Conservation (phyloP, 2,797 vertebrate species). For the Tadarida brasiliensis region DNA sequence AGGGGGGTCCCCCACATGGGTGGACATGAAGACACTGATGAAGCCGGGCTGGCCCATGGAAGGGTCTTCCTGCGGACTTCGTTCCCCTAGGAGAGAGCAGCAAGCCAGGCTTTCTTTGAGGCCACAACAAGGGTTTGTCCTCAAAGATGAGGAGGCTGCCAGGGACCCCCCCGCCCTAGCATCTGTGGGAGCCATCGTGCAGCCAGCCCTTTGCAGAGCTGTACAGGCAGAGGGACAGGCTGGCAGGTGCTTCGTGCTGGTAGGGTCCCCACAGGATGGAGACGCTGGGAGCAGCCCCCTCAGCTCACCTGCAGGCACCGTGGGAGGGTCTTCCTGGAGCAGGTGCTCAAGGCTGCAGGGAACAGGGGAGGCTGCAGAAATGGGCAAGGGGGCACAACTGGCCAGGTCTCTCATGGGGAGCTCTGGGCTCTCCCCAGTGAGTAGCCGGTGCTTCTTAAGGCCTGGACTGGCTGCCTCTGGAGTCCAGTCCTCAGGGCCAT, state of each 20-base stretch:
- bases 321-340: neutral
- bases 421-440: neutral
- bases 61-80: neutral
- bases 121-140: neutral
- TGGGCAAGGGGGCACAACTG: rapidly evolving
- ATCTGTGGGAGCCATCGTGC: neutral
- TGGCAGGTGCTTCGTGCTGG: neutral
- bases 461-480: neutral
- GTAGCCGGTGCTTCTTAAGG: neutral
- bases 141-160: rapidly evolving
- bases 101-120: neutral
- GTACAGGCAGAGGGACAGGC: neutral
- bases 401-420: rapidly evolving
- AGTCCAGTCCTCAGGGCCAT: rapidly evolving
- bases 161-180: rapidly evolving
- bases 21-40: rapidly evolving
- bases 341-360: rapidly evolving
- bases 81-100: neutral
- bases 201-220: rapidly evolving
- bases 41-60: rapidly evolving
- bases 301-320: neutral
- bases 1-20: rapidly evolving
- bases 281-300: neutral
- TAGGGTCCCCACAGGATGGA: rapidly evolving
- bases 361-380: rapidly evolving